Evolutionary conservation across 2,888 invertebrate species (phyloP).

Genomic region (Sinohyriopsis cumingii): DNA sequence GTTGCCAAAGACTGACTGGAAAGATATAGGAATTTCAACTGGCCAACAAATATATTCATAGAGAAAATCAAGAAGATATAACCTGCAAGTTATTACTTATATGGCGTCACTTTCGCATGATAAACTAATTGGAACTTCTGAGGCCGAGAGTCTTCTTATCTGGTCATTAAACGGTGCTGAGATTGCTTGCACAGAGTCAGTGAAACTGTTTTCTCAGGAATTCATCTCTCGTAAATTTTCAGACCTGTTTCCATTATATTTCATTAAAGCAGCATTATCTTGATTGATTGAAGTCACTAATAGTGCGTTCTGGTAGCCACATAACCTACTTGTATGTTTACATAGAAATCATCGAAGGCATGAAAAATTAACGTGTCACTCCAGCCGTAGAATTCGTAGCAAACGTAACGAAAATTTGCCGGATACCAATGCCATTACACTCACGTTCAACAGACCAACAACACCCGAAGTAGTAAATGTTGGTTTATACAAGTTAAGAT

Average conservation of each 20-base stretch:
- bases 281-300: conserved; percentile 4
- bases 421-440: too few species aligned
- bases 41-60: neutral
- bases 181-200: neutral
- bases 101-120: neutral
- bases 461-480: too few species aligned
- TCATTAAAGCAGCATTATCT: conserved; percentile 6
- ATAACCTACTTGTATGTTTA: neutral
- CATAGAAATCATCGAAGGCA: neutral
- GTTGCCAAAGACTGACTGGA: neutral
- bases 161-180: conserved; percentile 5
- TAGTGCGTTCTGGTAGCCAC: neutral
- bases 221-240: conserved; percentile 1
- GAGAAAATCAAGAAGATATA: neutral
- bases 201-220: conserved; percentile 3
- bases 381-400: too few species aligned
- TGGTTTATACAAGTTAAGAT: too few species aligned
- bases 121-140: conserved; percentile 1
- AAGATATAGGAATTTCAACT: neutral
- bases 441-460: too few species aligned
- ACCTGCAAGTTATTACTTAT: conserved; percentile 1
- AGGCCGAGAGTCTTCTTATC: conserved; percentile 1
- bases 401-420: too few species aligned
- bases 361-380: too few species aligned
- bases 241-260: conserved; percentile 6